Conservation (phyloP, 2,113 vertebrate species). For the Verasper variegatus region DNA sequence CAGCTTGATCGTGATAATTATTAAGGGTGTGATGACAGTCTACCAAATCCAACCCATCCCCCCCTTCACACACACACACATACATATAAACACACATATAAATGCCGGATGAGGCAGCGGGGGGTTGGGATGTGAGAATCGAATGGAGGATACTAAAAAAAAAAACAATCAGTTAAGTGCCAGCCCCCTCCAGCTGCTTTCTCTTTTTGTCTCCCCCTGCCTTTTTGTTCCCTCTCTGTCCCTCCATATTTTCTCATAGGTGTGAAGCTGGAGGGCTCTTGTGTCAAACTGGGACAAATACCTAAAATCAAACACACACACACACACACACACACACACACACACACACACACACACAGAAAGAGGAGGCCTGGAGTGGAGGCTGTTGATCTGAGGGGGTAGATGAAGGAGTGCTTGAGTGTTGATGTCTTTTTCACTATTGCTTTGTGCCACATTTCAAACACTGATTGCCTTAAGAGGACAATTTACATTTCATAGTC, state of each 20-base stretch:
- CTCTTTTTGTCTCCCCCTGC: constrained; percentile 35
- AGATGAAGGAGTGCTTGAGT: constrained; percentile 73
- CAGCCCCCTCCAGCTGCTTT: constrained; percentile 69
- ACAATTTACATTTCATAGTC: constrained; percentile 80
- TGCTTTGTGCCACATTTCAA: constrained; percentile 77
- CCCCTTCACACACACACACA: constrained; percentile 2
- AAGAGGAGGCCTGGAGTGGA: constrained; percentile 58
- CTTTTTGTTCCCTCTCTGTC: constrained; percentile 43
- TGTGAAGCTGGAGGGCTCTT: constrained; percentile 60
- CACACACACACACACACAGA: constrained; percentile 15
- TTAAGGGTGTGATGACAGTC: constrained; percentile 60
- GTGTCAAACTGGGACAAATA: constrained; percentile 73
- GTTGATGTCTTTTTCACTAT: constrained; percentile 75
- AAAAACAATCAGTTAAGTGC: constrained; percentile 76
- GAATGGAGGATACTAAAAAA: constrained; percentile 64
- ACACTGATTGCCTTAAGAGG: constrained; percentile 78
- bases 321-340: constrained; percentile 20
- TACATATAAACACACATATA: constrained; percentile 6
- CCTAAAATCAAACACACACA: constrained; percentile 32
- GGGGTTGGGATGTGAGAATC: constrained; percentile 58
- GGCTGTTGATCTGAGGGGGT: constrained; percentile 69
- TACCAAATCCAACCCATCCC: constrained; percentile 17
- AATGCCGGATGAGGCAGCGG: constrained; percentile 45
- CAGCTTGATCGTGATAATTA: constrained; percentile 68
- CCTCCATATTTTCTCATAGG: constrained; percentile 57